These are phyloP conservation scores for Sebastes itinus DNA, from an alignment of 2,797 vertebrate species.

Conservation along the genomic window DNA sequence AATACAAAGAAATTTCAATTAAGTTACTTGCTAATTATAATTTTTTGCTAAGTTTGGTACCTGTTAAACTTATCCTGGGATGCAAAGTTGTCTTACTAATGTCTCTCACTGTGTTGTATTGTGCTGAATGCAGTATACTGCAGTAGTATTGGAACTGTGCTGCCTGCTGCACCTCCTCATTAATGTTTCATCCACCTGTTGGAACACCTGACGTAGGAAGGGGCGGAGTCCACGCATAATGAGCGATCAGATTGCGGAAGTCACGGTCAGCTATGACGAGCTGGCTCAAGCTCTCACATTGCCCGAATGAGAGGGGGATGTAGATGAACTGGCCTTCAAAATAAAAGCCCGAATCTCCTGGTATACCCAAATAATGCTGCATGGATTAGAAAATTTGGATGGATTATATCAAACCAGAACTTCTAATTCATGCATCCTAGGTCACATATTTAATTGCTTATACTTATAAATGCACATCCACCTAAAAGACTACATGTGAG, in stretches of 20 bases:
- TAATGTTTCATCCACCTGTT: constrained; percentile 69
- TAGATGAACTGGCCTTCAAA: not conserved
- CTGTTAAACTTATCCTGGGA: accelerated
- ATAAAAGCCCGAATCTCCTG: constrained; percentile 33
- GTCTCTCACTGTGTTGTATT: not conserved
- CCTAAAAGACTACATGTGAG: not conserved
- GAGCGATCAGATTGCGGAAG: constrained; percentile 75
- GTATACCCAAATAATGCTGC: not conserved
- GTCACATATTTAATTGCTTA: not conserved
- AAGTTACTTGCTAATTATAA: no score
- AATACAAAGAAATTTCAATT: no score
- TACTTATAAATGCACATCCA: not conserved
- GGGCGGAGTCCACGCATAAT: constrained; percentile 39
- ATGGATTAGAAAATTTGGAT: not conserved
- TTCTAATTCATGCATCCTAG: accelerated
- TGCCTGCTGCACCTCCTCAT: constrained; percentile 38
- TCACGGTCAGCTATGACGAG: constrained; percentile 28
- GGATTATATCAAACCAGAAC: not conserved
- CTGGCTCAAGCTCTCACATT: constrained; percentile 8
- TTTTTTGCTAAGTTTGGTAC: accelerated
- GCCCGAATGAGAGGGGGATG: not conserved
- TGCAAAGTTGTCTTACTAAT: not conserved
- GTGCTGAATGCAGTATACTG: not conserved
- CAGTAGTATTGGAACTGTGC: not conserved
- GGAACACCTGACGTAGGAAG: constrained; percentile 38